Conservation (phyloP, 2,888 invertebrate genomes). For the Ormyrus labotus region DNA sequence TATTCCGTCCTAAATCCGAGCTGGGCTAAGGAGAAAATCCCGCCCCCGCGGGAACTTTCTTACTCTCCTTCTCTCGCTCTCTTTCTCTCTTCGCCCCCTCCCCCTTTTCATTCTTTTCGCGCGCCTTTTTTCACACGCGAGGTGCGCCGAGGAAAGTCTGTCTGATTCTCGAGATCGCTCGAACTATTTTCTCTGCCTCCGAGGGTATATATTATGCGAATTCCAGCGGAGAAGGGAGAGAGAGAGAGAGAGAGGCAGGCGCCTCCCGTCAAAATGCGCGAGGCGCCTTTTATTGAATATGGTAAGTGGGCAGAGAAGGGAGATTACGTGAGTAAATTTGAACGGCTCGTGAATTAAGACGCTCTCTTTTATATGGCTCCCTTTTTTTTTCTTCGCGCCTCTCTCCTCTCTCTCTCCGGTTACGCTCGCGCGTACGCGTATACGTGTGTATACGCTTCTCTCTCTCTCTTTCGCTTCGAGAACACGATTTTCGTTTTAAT, state of each 20-base stretch:
- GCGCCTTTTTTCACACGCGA: constrained; percentile 1
- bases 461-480: neutral
- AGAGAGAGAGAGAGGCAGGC: neutral
- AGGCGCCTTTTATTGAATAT: constrained; percentile 52
- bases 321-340: constrained; percentile 51
- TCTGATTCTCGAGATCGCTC: constrained; percentile 26
- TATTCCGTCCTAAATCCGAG: constrained; percentile 71
- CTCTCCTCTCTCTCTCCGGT: neutral
- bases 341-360: constrained; percentile 51
- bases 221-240: neutral
- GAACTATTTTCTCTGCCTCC: constrained; percentile 29
- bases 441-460: no score
- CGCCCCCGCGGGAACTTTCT: constrained; percentile 51
- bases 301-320: constrained; percentile 38
- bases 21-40: constrained; percentile 67
- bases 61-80: constrained; percentile 10
- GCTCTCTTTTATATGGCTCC: neutral
- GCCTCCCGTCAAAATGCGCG: constrained; percentile 37
- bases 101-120: constrained; percentile 11
- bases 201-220: neutral
- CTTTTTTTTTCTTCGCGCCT: neutral
- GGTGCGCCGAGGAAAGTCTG: constrained; percentile 30
- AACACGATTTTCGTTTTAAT: constrained; percentile 40
- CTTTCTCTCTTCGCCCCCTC: constrained; percentile 6
- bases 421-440: neutral